phyloP scores from a whole-genome alignment of 2,797 vertebrate genomes.

The Saxicola maurus region DNA sequence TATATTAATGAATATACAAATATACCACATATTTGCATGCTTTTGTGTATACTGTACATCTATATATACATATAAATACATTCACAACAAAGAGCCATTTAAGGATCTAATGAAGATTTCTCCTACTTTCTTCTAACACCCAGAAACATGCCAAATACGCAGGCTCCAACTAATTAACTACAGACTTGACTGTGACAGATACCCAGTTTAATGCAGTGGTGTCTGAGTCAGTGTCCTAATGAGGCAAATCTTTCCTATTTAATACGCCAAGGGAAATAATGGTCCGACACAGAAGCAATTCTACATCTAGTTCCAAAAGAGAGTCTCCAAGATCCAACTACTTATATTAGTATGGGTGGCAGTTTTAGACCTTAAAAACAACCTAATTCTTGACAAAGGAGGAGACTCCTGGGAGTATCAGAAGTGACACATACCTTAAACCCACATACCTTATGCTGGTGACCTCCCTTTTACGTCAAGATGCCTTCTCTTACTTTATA shows the following conservation, averaged over 20 bases:
- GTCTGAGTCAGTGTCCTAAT: background rate
- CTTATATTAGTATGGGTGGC: background rate
- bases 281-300: background rate
- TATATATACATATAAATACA: background rate
- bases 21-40: background rate
- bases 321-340: background rate
- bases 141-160: background rate
- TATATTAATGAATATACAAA: background rate
- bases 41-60: background rate
- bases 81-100: background rate
- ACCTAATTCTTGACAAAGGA: background rate
- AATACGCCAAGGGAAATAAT: background rate
- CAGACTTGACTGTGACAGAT: background rate
- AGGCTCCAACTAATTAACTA: background rate
- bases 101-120: background rate
- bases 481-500: background rate
- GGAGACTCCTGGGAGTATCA: background rate
- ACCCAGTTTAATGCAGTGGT: background rate
- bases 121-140: background rate
- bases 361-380: background rate
- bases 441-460: background rate
- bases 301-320: background rate
- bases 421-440: conserved; percentile 6
- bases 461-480: background rate
- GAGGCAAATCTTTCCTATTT: background rate